phyloP scores from a whole-genome alignment of 2,888 invertebrate genomes.

The Amiota minor region DNA sequence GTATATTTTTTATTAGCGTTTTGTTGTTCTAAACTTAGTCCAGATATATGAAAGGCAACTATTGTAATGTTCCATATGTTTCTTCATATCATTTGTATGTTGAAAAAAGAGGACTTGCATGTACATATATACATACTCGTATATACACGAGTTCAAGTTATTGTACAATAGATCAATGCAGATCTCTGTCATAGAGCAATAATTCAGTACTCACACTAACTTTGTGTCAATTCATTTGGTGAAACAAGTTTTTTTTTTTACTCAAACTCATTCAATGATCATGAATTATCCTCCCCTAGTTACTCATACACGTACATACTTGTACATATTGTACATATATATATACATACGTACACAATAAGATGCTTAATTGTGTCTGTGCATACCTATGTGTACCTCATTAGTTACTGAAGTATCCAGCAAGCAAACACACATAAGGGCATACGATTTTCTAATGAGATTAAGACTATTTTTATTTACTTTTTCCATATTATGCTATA shows the following conservation, averaged over 20 bases:
- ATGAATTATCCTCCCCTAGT: no score
- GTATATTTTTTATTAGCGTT: no score
- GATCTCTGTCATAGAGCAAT: conserved; percentile 38
- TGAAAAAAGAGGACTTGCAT: no score
- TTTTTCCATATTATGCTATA: conserved; percentile 56
- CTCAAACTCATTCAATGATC: no score
- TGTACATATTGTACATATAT: conserved; percentile 19
- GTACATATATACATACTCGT: no score
- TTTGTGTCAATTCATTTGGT: conserved; percentile 71
- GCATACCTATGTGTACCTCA: conserved; percentile 25
- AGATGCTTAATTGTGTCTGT: background rate
- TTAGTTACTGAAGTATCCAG: background rate
- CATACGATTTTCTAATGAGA: conserved; percentile 64
- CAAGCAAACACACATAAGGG: no score
- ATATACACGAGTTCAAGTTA: no score
- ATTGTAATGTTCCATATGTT: no score
- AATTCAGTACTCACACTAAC: conserved; percentile 71
- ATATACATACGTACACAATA: background rate
- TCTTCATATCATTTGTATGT: no score
- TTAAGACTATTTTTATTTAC: conserved; percentile 68
- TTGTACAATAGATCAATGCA: no score
- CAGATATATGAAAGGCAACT: no score
- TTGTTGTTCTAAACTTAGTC: no score
- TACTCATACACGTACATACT: conserved; percentile 9
- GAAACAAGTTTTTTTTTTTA: conserved; percentile 52